These are phyloP conservation scores for Leucoma salicis DNA, from an alignment of 2,888 invertebrate species.

Conservation along the genomic window DNA sequence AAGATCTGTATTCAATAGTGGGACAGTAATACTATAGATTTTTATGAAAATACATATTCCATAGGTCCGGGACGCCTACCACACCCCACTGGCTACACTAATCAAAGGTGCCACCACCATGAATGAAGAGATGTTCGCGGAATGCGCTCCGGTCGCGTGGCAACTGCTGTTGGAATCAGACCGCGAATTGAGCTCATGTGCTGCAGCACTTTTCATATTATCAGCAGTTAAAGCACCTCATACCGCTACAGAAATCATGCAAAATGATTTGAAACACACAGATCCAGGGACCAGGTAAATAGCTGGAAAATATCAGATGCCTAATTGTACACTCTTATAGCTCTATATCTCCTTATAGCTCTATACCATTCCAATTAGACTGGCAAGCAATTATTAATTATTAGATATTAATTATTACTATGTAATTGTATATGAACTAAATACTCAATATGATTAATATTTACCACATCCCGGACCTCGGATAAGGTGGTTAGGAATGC, in stretches of 20 bases:
- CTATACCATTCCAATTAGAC: too few relatives aligned
- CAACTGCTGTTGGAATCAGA: conserved; percentile 96
- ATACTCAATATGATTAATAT: too few relatives aligned
- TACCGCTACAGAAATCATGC: conserved; percentile 94
- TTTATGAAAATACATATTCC: neutral
- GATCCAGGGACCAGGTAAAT: conserved; percentile 90
- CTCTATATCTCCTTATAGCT: too few relatives aligned
- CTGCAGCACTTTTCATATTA: conserved; percentile 95
- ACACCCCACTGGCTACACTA: conserved; percentile 92
- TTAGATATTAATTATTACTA: too few relatives aligned
- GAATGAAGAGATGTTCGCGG: conserved; percentile 92
- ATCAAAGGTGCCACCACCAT: conserved; percentile 95
- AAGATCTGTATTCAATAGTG: too few relatives aligned
- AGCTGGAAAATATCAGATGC: too few relatives aligned
- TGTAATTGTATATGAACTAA: too few relatives aligned
- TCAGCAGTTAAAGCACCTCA: conserved; percentile 96
- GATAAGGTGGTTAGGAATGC: too few relatives aligned
- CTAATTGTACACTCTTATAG: too few relatives aligned
- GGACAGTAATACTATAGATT: too few relatives aligned
- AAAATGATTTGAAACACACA: conserved; percentile 91
- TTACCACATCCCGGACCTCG: too few relatives aligned
- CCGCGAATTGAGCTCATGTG: conserved; percentile 91
- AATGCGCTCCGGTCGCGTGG: conserved; percentile 97
- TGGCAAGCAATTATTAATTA: too few relatives aligned
- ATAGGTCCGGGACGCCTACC: conserved; percentile 94